Evolutionary conservation across 2,113 vertebrate genomes (phyloP), one percentile per base, ranked within the genome.

Genomic region (Strix aluco): DNA sequence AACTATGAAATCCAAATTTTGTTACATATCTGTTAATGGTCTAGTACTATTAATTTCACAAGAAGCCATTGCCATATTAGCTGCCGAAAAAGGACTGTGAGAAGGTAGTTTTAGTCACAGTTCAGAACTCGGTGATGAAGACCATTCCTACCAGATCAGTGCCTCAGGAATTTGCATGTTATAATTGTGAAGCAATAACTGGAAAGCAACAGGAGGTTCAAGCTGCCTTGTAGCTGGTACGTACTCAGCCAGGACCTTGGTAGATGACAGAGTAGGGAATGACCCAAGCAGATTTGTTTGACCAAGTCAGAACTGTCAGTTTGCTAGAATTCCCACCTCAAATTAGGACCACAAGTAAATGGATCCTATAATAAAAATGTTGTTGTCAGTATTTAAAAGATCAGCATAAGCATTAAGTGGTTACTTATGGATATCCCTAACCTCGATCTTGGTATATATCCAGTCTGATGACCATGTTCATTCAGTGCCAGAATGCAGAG

Each of bases 281-380:
- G 2, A 71, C 72, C n/a, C 59, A 16, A 40, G 46, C 57, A 70
- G 71, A 14, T 51, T 78, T 77, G 62, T 90, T 51, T 55, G 74
- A 61, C 75, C 86, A 58, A 90, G 81, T 62, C n/a, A 81, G 72
- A 91, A 34, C 61, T 71, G 57, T 42, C 72, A 81, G 19, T 91
- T 74, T 44, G 12, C 81, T 91, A 69, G 29, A 78, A 75, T 51
- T 79, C 27, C 78, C 52, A 91, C 80, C 80, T 38, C 83, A 75
- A 65, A 65, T 46, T 40, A 78, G 61, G 73, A 77, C 80, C 95
- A 79, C 83, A 86, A 94, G 69, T 87, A 91, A 85, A 69, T 69
- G 69, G 92, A 94, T 72, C 77, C 86, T 93, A 11, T 69, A 94
- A 94, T 94, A 49, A 84, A 91, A 46, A 63, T 32, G 10, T 69